Base-by-base conservation (phyloP, 2,888 invertebrate species). In the Drosophila tanythrix region DNA sequence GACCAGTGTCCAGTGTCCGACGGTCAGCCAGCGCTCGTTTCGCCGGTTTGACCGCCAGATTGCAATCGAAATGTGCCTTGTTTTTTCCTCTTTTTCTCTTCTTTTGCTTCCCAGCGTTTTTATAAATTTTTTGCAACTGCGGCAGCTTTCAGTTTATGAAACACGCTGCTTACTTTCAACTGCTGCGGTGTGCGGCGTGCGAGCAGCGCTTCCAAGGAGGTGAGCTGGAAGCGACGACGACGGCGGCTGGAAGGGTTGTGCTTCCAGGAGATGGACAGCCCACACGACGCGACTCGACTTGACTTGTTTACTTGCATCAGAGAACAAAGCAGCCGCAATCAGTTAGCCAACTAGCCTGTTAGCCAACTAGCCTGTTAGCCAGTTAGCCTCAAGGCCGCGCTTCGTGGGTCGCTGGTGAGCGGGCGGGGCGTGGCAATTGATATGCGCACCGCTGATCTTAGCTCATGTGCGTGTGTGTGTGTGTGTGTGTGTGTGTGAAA, bases 131-230 rank as follows among this genome's bases (percentile, higher is more conserved):
- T 74, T 74, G 79, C 79, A 46, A 60, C 74, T 60, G 73, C 83
- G 84, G 87, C 87, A 87, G 86, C 88, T 88, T 85, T 85, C 81
- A 88, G 81, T 85, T 85, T 85, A 85, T 88, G 83, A 88, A 85
- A 85, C 86, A 79, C 81, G 83, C 88, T 85, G 72, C 79, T 74
- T 84, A 83, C 85, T 59, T 68, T 65, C 70, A 56, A 58, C 68
- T 38, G 52, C 55, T 55, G 56, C 33, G 10, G 10, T 3, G 3
- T 33, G 33, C 33, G 31, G 29, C 38, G 21, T 43, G n/a, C 2
- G 5, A 43, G 43, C 46, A 46, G 1, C 46, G 46, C 21, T 25
- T 25, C 15, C 15, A 46, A n/a, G 38, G 38, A n/a, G 38, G 4
- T 8, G 25, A 38, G n/a, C 31, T 31, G 40, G 27, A 33, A 3